Evolutionary conservation across 2,113 vertebrate genomes (phyloP).

Genomic region (Bostrychus sinensis): DNA sequence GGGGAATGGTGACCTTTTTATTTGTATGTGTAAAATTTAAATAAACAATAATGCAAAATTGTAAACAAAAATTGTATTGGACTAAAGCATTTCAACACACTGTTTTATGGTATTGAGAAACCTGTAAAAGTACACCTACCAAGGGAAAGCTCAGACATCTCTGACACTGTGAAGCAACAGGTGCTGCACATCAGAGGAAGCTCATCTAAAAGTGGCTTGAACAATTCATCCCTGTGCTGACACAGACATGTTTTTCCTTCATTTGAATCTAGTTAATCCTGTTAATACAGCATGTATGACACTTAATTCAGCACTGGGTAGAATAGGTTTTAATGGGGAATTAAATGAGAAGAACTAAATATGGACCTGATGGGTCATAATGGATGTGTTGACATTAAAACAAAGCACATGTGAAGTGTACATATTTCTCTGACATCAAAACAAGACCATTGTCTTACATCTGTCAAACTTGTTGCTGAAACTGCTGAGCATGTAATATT

Average conservation of each 20-base stretch:
- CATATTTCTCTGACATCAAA: slow-evolving; percentile 10
- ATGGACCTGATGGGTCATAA: not conserved
- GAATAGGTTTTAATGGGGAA: not conserved
- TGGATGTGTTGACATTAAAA: slow-evolving; percentile 5
- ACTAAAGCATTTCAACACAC: no score
- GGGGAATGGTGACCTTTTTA: not conserved
- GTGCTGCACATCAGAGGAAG: slow-evolving; percentile 48
- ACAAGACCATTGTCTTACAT: slow-evolving; percentile 31
- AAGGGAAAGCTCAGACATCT: slow-evolving; percentile 17
- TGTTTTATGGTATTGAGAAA: not conserved
- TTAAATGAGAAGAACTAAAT: not conserved
- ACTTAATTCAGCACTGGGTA: not conserved
- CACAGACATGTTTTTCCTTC: slow-evolving; percentile 13
- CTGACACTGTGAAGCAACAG: slow-evolving; percentile 54
- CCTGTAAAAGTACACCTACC: not conserved
- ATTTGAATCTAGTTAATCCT: slow-evolving; percentile 7
- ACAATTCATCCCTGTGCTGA: slow-evolving; percentile 61
- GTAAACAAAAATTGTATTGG: not conserved
- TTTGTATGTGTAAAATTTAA: no score
- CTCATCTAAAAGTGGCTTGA: slow-evolving; percentile 69
- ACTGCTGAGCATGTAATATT: not conserved
- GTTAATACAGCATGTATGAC: not conserved
- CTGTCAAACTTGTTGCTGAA: slow-evolving; percentile 43
- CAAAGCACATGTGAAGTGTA: slow-evolving; percentile 17
- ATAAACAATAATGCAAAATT: not conserved